Base-by-base conservation (phyloP, 1,140 invertebrate genomes). In the Listronotus oregonensis region DNA sequence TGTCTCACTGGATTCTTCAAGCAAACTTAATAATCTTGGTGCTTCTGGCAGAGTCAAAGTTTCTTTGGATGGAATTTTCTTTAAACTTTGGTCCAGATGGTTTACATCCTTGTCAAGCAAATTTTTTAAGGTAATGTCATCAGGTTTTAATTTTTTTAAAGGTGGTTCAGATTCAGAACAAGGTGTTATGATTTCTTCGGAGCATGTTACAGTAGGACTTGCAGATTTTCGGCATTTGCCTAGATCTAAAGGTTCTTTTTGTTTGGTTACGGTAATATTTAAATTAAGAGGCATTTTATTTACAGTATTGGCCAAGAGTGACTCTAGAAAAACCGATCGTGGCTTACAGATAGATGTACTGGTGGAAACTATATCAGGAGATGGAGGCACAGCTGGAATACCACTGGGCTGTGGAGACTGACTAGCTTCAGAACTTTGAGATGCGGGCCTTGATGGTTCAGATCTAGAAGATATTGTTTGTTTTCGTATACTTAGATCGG, bases 341-440 rank as follows among this genome's bases (percentile, higher is more conserved):
- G 71, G 68, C 75, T 83, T 84, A 63, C 75, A 81, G 68, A 80
- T 82, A 4, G 79, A 79, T 77, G 80, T 76, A 79, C 77, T 52
- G 75, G 81, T 73, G 9, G 72, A 69, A 12, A 85, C 82, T 69
- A 85, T 80, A 75, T 85, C 84, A 3, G 85, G 85, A 14, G 85
- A 85, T 4, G 82, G 83, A 15, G 84, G 84, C 14, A 85, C 80
- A 12, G 85, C 84, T 31, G 87, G 85, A 39, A 88, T 85, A 2
- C 85, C 85, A 67, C 85, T 87, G 0, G 86, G 85, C 61, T 87
- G 86, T 0, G 87, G 86, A 1, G 87, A 87, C 57, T 85, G 84
- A 74, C 85, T 84, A 11, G 86, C 84, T 59, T 86, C 85, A 0
- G 85, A 86, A 64, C 83, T 83, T 58, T 84, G 81, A 0, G 86